Base-by-base conservation (phyloP, 2,797 vertebrate species). In the Brotula barbata region DNA sequence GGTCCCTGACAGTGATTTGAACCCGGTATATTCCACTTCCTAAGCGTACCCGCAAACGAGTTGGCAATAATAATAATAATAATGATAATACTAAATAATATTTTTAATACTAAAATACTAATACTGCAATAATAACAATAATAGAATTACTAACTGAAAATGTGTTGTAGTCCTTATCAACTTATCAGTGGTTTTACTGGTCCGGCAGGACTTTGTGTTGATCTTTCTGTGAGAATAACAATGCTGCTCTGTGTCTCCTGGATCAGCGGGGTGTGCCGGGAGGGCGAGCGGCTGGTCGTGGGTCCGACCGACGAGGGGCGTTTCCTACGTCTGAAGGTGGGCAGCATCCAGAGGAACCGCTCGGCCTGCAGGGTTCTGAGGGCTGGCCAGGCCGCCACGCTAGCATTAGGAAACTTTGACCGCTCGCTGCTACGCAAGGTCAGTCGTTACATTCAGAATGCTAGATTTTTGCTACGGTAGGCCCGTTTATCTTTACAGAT, bases 281-380 rank as follows among this genome's bases (percentile, higher is more conserved):
- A 98, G 85, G 96, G 96, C 3, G 96, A 98, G 81, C 89, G 90
- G 57, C 90, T 98, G 83, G 94, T 97, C 69, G 96, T 98, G 13
- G 96, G 96, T 28, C 96, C 96, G 20, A 97, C 96, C 0, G 96
- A 98, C 0, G 92, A 95, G 0, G 96, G 96, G 9, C 88, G 91
- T 21, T 98, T 98, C 89, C 90, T 98, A 72, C 91, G 92, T 13
- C 89, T 98, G 81, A 96, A 92, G 74, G 96, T 98, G 3, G 93
- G 93, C 89, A 98, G 96, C 59, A 98, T 98, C 87, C 96, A 98
- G 75, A 93, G 96, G 85, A 98, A 98, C 89, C 95, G 96, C 69
- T 96, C 96, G 0, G 93, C 95, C 13, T 98, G 96, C 71, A 88
- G 96, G 0, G 94, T 98, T 43, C 93, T 98, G 66, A 88, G 95